Evolutionary conservation across 2,888 invertebrate genomes (phyloP).

Genomic region (Galeopsomyia nigrocyanea): DNA sequence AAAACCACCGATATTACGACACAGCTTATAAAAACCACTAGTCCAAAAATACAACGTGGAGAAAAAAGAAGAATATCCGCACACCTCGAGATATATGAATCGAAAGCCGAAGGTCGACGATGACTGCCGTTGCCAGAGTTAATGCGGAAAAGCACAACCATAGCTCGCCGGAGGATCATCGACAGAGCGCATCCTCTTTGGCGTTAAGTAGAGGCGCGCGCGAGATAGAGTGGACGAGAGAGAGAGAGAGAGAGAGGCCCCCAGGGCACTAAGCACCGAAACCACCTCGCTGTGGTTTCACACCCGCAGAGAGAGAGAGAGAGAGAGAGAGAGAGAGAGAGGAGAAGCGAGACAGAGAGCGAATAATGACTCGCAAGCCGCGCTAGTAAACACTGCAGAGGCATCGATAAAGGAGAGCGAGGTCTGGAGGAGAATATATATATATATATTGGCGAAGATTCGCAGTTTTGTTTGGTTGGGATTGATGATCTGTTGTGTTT

Average conservation of each 20-base stretch:
- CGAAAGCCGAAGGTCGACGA: no score
- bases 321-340: not conserved
- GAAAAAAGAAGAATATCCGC: no score
- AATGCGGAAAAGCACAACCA: slow-evolving; percentile 1
- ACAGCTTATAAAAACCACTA: no score
- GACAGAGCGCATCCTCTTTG: not conserved
- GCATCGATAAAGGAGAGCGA: slow-evolving; percentile 1
- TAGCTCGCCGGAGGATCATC: not conserved
- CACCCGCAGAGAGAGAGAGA: slow-evolving; percentile 62
- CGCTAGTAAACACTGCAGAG: slow-evolving; percentile 6
- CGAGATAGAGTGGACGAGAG: slow-evolving; percentile 36
- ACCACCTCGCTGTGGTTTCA: slow-evolving; percentile 69
- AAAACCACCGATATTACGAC: no score
- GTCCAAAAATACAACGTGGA: no score
- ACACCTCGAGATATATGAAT: no score
- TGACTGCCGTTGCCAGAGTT: no score
- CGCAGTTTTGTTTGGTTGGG: no score
- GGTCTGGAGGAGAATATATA: slow-evolving; percentile 9
- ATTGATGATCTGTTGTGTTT: no score
- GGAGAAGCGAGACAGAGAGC: slow-evolving; percentile 3
- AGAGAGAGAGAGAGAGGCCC: slow-evolving; percentile 47
- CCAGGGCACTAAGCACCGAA: slow-evolving; percentile 65
- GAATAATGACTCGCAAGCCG: not conserved
- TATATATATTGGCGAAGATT: no score
- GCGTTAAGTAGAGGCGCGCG: no score